Conservation (phyloP, 1,140 invertebrate genomes). For the Micrasema longulum region DNA sequence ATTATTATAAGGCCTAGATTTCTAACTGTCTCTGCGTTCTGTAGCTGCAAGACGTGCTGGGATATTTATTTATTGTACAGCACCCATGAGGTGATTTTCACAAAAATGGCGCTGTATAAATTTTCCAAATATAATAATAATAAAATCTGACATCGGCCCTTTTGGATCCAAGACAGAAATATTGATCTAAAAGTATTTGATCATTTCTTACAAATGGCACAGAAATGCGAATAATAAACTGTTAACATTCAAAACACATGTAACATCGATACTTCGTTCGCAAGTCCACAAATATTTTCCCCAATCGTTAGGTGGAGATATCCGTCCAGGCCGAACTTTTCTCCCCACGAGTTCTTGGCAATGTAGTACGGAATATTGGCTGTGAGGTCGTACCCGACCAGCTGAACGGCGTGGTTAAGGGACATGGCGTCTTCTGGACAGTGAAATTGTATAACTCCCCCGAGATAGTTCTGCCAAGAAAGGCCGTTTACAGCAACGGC, state of each 20-base stretch:
- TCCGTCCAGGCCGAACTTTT: conserved; percentile 79
- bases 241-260: conserved; percentile 25
- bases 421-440: conserved; percentile 74
- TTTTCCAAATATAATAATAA: too few relatives aligned
- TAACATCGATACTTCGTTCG: conserved; percentile 65
- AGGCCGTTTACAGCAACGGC: conserved; percentile 85
- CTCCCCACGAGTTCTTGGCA: conserved; percentile 88
- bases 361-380: conserved; percentile 85
- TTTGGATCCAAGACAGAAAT: too few relatives aligned
- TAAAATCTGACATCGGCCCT: too few relatives aligned
- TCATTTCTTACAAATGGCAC: too few relatives aligned
- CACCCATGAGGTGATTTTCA: too few relatives aligned
- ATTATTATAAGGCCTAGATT: too few relatives aligned
- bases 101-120: too few relatives aligned
- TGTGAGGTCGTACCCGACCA: conserved; percentile 86
- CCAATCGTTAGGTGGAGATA: conserved; percentile 85
- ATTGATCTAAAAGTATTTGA: too few relatives aligned
- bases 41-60: too few relatives aligned
- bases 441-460: conserved; percentile 86
- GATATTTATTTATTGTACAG: too few relatives aligned
- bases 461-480: conserved; percentile 90
- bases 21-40: too few relatives aligned
- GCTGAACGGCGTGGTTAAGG: conserved; percentile 87
- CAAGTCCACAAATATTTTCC: conserved; percentile 81
- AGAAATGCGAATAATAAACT: too few relatives aligned